These are phyloP conservation scores for Spinus olivaceus DNA, from an alignment of 2,797 vertebrate genomes.

Conservation along the genomic window DNA sequence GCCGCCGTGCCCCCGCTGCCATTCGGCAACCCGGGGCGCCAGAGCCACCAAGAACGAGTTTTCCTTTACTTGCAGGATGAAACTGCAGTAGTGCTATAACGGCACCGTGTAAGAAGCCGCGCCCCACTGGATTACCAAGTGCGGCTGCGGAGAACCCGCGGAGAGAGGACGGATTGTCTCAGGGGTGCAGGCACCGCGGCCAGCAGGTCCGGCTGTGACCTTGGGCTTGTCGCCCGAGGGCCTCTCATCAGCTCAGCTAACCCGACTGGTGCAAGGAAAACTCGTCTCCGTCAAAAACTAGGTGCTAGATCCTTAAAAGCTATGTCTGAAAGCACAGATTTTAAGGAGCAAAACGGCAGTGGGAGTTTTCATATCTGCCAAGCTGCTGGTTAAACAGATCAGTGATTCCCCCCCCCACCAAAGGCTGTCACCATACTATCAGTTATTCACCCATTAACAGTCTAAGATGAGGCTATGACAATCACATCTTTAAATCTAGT, in stretches of 20 bases:
- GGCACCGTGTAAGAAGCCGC: background rate
- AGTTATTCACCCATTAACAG: slow-evolving; percentile 73
- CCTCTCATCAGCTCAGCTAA: background rate
- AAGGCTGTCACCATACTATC: slow-evolving; percentile 38
- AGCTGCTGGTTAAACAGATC: background rate
- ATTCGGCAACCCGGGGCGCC: slow-evolving; percentile 72
- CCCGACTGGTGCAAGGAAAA: background rate
- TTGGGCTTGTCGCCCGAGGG: background rate
- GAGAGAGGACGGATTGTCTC: too few species aligned
- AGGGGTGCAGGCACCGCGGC: background rate
- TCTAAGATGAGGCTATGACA: slow-evolving; percentile 82
- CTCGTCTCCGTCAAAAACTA: background rate
- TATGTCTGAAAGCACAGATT: background rate
- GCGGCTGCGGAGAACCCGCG: background rate
- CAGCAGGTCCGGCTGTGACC: background rate
- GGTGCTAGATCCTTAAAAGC: background rate
- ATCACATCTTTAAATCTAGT: slow-evolving; percentile 84
- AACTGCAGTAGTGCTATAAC: background rate
- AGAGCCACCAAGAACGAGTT: slow-evolving; percentile 80
- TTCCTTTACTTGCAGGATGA: background rate
- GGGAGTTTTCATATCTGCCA: background rate
- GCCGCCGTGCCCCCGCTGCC: background rate
- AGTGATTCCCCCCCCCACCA: background rate
- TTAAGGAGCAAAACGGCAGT: background rate
- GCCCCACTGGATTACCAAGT: background rate